Percentiles rank a stretch among this genome's conserved stretches.
Conservation (phyloP, 2,113 vertebrate genomes). For the Phycodurus eques region DNA sequence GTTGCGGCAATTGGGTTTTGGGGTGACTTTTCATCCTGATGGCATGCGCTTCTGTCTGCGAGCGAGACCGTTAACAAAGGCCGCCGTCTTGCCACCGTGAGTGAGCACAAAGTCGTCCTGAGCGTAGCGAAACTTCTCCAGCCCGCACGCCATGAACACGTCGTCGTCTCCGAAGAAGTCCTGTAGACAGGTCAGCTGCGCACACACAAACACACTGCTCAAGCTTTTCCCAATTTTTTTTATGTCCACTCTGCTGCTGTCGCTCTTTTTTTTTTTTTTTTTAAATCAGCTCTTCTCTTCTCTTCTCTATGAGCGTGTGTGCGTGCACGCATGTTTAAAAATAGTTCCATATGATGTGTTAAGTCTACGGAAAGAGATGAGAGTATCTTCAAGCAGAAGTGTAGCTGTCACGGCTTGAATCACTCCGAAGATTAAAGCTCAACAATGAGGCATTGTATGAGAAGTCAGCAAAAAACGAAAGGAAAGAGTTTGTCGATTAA, state of each 20-base stretch:
- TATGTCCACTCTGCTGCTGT: not conserved
- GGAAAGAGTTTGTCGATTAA: too few species aligned
- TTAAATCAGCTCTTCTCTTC: not conserved
- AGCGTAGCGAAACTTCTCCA: constrained; percentile 95
- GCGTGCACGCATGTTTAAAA: constrained; percentile 11
- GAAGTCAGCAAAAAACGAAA: too few species aligned
- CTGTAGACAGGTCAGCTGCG: constrained; percentile 90
- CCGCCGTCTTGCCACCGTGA: constrained; percentile 66
- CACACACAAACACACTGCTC: constrained; percentile 18
- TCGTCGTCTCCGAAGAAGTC: constrained; percentile 98
- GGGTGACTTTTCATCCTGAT: too few species aligned
- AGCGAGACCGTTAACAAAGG: constrained; percentile 66
- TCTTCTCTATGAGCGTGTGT: not conserved
- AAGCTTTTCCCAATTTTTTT: constrained; percentile 1
- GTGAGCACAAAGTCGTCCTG: constrained; percentile 96
- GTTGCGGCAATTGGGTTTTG: not conserved
- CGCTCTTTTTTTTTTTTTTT: constrained; percentile 17
- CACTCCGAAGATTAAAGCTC: not conserved
- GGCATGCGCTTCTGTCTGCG: not conserved
- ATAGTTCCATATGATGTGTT: not conserved
- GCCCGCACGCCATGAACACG: constrained; percentile 95
- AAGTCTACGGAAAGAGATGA: not conserved
- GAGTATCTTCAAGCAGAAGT: not conserved
- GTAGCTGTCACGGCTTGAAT: not conserved
- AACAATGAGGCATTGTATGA: too few species aligned